Base-by-base conservation (phyloP, 2,113 vertebrate genomes). In the Agapornis roseicollis region DNA sequence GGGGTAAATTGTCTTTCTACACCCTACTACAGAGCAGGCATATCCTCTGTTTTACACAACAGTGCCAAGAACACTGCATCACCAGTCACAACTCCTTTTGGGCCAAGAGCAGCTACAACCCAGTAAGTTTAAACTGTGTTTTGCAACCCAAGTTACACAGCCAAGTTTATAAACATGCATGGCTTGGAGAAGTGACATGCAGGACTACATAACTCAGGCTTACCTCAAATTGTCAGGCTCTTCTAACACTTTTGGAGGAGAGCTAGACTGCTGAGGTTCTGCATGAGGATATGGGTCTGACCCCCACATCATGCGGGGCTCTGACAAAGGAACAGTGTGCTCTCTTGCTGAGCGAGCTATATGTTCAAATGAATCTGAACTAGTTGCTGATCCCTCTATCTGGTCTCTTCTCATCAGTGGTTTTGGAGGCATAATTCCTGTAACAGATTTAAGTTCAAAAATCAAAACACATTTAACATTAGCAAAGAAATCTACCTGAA, bases 391-490 rank as follows among this genome's bases (percentile, higher is more conserved):
- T 65, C 98, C 98, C 93, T 99, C 99, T 41, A 99, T 97, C 56
- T 99, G 99, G 33, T 99, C 99, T 97, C 99, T 98, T 95, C 99
- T 99, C 89, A 99, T 98, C 80, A 99, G 96, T 35, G 99, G 99
- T 87, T 99, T 99, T 9, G 99, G 98, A 93, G 99, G 98, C 97
- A 99, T 99, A 96, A 99, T 99, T 97, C 99, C 99, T 99, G 85
- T 25, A 58, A 95, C 7, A 95, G 46, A 93, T 70, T 50, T 4
- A 96, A 86, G 50, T 88, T 77, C 64, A 93, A 72, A 25, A 87
- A 64, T 3, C 82, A 37, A 82, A 77, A 78, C 6, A 15, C 31
- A 18, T 63, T 60, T 37, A 79, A 35, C 28, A 73, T 29, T 6
- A 82, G 72, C 31, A 85, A 89, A 89, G 39, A 89, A 86, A 70